A percentile compares a stretch with the other conserved stretches of the same genome.
phyloP scores from a whole-genome alignment of 2,888 invertebrate genomes.

The Apotomis turbidana region DNA sequence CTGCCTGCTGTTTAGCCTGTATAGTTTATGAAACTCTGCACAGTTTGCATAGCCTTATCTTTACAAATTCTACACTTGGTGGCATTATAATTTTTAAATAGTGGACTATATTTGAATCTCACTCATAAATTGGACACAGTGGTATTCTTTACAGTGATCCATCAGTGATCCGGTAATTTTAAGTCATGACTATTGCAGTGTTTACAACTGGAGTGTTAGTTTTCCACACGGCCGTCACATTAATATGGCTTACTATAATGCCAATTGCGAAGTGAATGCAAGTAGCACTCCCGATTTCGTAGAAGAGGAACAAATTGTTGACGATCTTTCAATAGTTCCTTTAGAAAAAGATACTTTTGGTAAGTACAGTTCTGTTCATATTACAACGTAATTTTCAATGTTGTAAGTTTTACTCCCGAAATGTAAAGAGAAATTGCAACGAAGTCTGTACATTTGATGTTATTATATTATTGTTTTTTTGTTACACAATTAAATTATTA shows the following conservation, averaged over 20 bases:
- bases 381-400: background rate
- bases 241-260: constrained; percentile 75
- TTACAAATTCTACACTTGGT: background rate
- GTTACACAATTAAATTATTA: no score
- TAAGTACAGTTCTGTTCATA: constrained; percentile 70
- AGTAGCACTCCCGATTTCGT: constrained; percentile 53
- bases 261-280: constrained; percentile 61
- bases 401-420: no score
- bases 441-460: no score
- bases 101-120: constrained; percentile 1
- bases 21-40: constrained; percentile 9
- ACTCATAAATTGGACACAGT: constrained; percentile 1
- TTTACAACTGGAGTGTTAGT: constrained; percentile 59
- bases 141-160: constrained; percentile 20
- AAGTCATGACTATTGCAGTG: constrained; percentile 74
- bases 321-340: constrained; percentile 93
- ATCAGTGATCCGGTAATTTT: constrained; percentile 37
- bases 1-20: constrained; percentile 11
- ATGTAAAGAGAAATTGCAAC: no score
- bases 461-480: no score
- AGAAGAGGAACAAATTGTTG: constrained; percentile 66
- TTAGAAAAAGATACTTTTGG: constrained; percentile 95
- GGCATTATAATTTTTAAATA: background rate
- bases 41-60: background rate
- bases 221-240: constrained; percentile 52